phyloP scores from a whole-genome alignment of 2,888 invertebrate species.

The Rhodophaea formosa region DNA sequence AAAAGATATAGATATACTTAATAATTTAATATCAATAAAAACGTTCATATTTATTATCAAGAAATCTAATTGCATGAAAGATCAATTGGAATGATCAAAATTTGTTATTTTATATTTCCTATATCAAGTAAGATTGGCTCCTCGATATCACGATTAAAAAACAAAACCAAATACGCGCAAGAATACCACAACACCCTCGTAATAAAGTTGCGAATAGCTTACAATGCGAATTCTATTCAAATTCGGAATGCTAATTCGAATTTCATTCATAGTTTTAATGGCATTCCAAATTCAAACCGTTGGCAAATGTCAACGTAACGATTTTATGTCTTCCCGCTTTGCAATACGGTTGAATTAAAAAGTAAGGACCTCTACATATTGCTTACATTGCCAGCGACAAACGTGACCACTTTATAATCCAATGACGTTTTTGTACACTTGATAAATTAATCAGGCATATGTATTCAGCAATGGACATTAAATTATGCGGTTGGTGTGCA shows the following conservation, averaged over 20 bases:
- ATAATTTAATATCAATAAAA: too few relatives aligned
- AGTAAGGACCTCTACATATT: not conserved
- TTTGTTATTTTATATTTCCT: too few relatives aligned
- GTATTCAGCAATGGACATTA: too few relatives aligned
- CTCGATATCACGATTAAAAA: too few relatives aligned
- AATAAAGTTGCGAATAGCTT: not conserved
- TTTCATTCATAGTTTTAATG: slow-evolving; percentile 5
- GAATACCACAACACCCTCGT: not conserved
- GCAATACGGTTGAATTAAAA: not conserved
- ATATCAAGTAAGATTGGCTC: too few relatives aligned
- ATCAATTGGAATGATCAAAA: not conserved
- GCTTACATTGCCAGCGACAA: not conserved
- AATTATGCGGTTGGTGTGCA: not conserved
- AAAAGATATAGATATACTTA: too few relatives aligned
- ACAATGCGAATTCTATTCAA: slow-evolving; percentile 5
- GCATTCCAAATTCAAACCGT: slow-evolving; percentile 13
- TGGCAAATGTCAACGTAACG: not conserved
- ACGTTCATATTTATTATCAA: too few relatives aligned
- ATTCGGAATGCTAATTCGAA: slow-evolving; percentile 2
- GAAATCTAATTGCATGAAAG: not conserved
- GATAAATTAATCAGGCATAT: too few relatives aligned
- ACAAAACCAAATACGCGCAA: too few relatives aligned
- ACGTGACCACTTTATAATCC: not conserved
- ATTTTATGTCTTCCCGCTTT: not conserved
- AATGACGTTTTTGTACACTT: too few relatives aligned